Base-by-base conservation (phyloP, 2,113 vertebrate species). In the Craseonycteris thonglongyai region DNA sequence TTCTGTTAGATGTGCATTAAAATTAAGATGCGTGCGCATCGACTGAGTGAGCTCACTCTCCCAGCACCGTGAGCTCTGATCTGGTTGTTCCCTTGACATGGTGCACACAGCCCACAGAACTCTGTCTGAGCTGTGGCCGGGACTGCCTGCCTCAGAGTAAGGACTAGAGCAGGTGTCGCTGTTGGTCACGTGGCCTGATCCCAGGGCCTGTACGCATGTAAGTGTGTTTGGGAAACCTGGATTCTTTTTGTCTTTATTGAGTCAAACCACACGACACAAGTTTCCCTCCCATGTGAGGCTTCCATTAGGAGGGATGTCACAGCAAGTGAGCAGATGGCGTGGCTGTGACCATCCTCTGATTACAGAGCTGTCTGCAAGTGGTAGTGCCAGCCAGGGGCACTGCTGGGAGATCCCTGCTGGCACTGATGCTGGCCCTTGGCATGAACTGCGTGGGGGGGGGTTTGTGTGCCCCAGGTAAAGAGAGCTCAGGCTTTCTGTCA, bases 31-130 rank as follows among this genome's bases (percentile, higher is more conserved):
- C 85, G 5, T 47, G 54, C 83, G 38, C 71, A 40, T 40, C 21
- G 69, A 18, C 10, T 30, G 96, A 95, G 59, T 84, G 96, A 97
- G 96, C 96, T 95, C 82, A 75, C 89, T 19, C 5, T 54, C 26
- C 15, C 15, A 1, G 16, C 18, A 22, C 16, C 4, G 1, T 0
- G 12, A 7, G 28, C 42, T 38, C 65, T n/a, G n/a, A n/a, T 3
- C 33, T 4, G 6, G 2, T 56, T 1, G 1, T 11, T 9, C 19
- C 21, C 65, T 35, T 5, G 35, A 11, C n/a, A 9, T 24, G 5
- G 58, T 7, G 16, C 40, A 24, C 3, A 68, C 65, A 38, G 54
- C 22, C 12, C 9, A 4, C 65, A 54, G 16, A 58, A 21, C 10
- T 24, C 7, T 71, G 30, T n/a, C n/a, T 28, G 58, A 9, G 28